These are phyloP conservation scores for Drosophila equinoxialis DNA, from an alignment of 1,140 invertebrate species.

Conservation along the genomic window DNA sequence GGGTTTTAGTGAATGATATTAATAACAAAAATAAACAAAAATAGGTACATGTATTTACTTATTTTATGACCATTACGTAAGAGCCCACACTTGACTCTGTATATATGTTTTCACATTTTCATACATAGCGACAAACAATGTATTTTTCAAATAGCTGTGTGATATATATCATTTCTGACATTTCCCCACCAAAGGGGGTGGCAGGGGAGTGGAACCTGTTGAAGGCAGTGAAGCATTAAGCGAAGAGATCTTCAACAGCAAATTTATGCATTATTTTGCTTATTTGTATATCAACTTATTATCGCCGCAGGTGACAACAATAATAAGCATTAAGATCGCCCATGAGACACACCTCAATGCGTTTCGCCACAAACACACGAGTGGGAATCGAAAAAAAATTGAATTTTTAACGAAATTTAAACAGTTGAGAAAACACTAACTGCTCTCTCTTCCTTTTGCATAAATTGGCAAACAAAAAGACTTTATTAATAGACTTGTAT, in stretches of 20 bases:
- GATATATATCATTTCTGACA: slow-evolving; percentile 27
- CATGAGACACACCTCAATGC: slow-evolving; percentile 14
- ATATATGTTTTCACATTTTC: background rate
- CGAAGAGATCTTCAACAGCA: slow-evolving; percentile 6
- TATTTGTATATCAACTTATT: slow-evolving; percentile 26
- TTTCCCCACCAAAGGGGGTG: background rate
- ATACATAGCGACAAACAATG: slow-evolving; percentile 11
- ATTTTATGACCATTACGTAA: slow-evolving; percentile 19
- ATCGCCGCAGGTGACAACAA: slow-evolving; percentile 19
- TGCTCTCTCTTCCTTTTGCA: background rate
- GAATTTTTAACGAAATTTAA: slow-evolving; percentile 17
- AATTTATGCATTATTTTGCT: slow-evolving; percentile 19
- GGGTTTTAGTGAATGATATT: slow-evolving; percentile 18
- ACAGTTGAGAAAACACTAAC: slow-evolving; percentile 13
- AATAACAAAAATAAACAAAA: slow-evolving; percentile 25
- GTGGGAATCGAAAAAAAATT: background rate
- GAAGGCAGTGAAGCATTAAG: slow-evolving; percentile 23
- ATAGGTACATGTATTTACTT: background rate
- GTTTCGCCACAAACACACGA: background rate
- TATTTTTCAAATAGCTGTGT: slow-evolving; percentile 21
- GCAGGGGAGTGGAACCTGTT: slow-evolving; percentile 6
- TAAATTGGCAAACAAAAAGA: slow-evolving; percentile 1
- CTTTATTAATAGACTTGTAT: slow-evolving; percentile 9
- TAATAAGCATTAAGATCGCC: slow-evolving; percentile 11
- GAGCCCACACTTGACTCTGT: background rate